phyloP scores from a whole-genome alignment of 1,140 invertebrate genomes.

The Sycophaga agraensis region DNA sequence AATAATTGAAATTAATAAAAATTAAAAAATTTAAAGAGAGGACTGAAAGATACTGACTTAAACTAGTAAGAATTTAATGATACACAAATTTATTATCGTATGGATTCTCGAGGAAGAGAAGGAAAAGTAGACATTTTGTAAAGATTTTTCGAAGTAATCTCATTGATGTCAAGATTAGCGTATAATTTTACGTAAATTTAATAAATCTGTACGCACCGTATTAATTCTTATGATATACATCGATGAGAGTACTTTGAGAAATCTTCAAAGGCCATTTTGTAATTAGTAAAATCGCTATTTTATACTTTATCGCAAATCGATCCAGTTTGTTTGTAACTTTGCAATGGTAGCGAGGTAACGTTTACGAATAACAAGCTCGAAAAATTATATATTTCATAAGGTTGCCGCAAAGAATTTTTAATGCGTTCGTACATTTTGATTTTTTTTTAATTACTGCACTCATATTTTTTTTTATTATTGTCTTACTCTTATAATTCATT shows the following conservation, averaged over 20 bases:
- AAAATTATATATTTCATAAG: constrained; percentile 20
- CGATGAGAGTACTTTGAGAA: constrained; percentile 15
- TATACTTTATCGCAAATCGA: constrained; percentile 27
- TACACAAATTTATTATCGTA: neutral
- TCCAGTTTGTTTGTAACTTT: constrained; percentile 15
- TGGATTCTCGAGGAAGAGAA: constrained; percentile 15
- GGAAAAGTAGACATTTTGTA: constrained; percentile 4
- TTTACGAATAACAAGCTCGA: constrained; percentile 2
- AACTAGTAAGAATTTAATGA: too few species aligned
- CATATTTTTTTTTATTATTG: constrained; percentile 18
- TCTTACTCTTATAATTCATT: constrained; percentile 38
- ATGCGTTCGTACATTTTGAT: constrained; percentile 12
- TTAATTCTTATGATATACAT: constrained; percentile 2
- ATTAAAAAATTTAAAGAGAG: too few species aligned
- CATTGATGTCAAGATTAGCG: neutral
- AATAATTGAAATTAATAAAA: too few species aligned
- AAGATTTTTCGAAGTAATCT: constrained; percentile 19
- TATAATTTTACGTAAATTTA: constrained; percentile 4
- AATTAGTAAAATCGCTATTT: constrained; percentile 25
- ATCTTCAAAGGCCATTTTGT: constrained; percentile 26
- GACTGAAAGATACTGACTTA: too few species aligned
- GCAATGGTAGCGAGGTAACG: constrained; percentile 6
- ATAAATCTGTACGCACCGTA: neutral
- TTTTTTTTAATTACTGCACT: constrained; percentile 4
- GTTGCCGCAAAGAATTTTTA: constrained; percentile 17